Conservation (phyloP, 2,888 invertebrate genomes). For the Saturnia japonica region DNA sequence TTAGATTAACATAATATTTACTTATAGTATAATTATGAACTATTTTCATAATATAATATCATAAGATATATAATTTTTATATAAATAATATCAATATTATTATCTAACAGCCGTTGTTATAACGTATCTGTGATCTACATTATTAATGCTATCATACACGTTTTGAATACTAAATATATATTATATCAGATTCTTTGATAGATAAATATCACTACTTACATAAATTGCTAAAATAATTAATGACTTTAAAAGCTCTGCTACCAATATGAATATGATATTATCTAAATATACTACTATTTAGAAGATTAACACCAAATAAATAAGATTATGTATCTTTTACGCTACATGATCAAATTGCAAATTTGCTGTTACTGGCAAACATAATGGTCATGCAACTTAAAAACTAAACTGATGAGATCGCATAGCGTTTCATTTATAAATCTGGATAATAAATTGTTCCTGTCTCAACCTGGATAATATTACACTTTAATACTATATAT, state of each 20-base stretch:
- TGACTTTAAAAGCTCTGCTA: constrained; percentile 6
- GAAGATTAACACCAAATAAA: background rate
- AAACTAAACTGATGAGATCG: constrained; percentile 8
- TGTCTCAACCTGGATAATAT: constrained; percentile 70
- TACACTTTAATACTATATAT: constrained; percentile 20
- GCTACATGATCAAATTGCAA: constrained; percentile 2
- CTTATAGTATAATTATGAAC: background rate
- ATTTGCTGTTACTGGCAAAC: background rate
- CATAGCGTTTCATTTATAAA: constrained; percentile 18
- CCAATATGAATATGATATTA: background rate
- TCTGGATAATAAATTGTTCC: constrained; percentile 65
- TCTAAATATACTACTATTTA: background rate
- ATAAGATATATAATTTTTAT: background rate
- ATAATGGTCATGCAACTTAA: background rate
- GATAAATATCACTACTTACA: background rate
- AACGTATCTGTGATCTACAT: constrained; percentile 24
- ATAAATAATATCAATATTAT: background rate
- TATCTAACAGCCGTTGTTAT: background rate
- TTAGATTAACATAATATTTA: background rate
- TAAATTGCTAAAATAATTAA: background rate
- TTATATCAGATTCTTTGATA: too few species aligned
- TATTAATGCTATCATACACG: constrained; percentile 66
- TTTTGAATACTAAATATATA: constrained; percentile 38
- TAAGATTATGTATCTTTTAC: background rate
- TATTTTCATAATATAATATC: background rate